A percentile compares a stretch with the other conserved stretches of the same genome.
Conservation (phyloP, 2,888 invertebrate genomes). For the Trichogramma dendrolimi region DNA sequence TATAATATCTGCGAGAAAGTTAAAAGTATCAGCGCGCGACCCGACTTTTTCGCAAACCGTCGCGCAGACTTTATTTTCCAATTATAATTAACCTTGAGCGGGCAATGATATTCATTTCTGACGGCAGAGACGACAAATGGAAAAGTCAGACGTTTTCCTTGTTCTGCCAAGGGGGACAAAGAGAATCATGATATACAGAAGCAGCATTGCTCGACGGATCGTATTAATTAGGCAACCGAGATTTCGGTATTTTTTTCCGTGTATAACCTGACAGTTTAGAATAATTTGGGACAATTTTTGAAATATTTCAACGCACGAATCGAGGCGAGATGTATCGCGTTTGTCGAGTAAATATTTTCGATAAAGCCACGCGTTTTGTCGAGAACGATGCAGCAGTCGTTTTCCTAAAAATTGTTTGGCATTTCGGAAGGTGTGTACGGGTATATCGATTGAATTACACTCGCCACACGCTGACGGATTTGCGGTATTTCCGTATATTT, state of each 20-base stretch:
- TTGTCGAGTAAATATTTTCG: no score
- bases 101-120: constrained; percentile 41
- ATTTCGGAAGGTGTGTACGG: no score
- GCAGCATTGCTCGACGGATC: constrained; percentile 29
- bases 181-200: neutral
- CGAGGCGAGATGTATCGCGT: no score
- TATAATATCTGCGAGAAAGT: constrained; percentile 1
- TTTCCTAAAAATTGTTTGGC: no score
- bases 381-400: no score
- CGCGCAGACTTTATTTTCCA: constrained; percentile 38
- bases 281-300: no score
- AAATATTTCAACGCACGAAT: no score
- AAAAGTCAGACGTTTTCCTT: constrained; percentile 14
- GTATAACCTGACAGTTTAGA: no score
- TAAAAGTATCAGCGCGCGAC: neutral
- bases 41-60: constrained; percentile 34
- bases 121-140: constrained; percentile 22
- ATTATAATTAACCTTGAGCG: constrained; percentile 44
- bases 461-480: no score
- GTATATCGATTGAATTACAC: no score
- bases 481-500: no score
- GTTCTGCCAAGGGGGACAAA: neutral
- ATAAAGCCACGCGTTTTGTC: no score
- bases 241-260: constrained; percentile 25
- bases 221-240: constrained; percentile 46